A percentile compares a stretch with the other conserved stretches of the same genome.
These are phyloP conservation scores for Piezodorus guildinii DNA, from an alignment of 1,140 invertebrate genomes.

Conservation along the genomic window DNA sequence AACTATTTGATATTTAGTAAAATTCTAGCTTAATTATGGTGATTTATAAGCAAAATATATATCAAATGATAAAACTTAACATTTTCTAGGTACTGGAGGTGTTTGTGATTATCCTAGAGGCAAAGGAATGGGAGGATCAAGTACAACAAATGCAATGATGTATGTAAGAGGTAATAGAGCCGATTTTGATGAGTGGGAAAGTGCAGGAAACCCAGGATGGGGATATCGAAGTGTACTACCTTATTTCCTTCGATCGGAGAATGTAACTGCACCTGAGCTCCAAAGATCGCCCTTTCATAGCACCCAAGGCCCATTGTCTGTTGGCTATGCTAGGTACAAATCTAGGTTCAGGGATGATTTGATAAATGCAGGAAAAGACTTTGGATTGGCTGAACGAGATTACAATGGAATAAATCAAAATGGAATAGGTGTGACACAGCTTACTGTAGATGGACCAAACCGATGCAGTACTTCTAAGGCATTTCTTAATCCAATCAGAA, in stretches of 20 bases:
- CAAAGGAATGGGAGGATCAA: slow-evolving; percentile 50
- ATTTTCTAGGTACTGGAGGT: slow-evolving; percentile 32
- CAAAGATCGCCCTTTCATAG: slow-evolving; percentile 8
- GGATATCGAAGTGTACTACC: slow-evolving; percentile 39
- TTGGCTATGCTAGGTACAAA: slow-evolving; percentile 7
- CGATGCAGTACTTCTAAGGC: slow-evolving; percentile 55
- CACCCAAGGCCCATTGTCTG: background rate
- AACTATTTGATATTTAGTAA: no score
- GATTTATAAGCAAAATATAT: no score
- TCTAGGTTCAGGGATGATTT: slow-evolving; percentile 44
- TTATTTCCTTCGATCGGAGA: slow-evolving; percentile 37
- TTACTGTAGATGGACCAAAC: slow-evolving; percentile 42
- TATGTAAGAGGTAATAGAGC: slow-evolving; percentile 45
- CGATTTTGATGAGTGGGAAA: slow-evolving; percentile 48
- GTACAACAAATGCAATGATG: slow-evolving; percentile 49
- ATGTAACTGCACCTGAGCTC: slow-evolving; percentile 17
- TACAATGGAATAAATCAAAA: slow-evolving; percentile 59
- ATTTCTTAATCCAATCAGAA: slow-evolving; percentile 33
- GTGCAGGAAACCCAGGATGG: slow-evolving; percentile 37
- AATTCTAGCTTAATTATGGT: no score
- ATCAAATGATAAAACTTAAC: background rate
- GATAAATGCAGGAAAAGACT: slow-evolving; percentile 50
- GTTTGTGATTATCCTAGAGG: slow-evolving; percentile 44
- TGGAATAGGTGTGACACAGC: slow-evolving; percentile 54
- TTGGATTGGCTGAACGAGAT: slow-evolving; percentile 55